Conservation (phyloP, 1,140 invertebrate species). For the Aradophagus sp. region DNA sequence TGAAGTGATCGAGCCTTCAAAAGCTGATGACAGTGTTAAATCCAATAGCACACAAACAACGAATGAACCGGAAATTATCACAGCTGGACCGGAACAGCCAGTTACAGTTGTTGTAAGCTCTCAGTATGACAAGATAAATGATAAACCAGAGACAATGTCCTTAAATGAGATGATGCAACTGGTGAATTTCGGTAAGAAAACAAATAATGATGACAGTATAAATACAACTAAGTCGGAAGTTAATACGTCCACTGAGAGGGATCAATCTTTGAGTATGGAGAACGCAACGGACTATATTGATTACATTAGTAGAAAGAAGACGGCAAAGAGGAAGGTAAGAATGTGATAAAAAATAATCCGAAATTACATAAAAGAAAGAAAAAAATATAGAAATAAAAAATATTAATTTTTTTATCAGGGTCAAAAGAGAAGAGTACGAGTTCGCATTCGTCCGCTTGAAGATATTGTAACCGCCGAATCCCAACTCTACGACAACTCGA, state of each 20-base stretch:
- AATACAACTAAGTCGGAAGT: slow-evolving; percentile 14
- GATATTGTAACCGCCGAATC: slow-evolving; percentile 70
- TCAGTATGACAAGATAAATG: slow-evolving; percentile 48
- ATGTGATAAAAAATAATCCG: too few relatives aligned
- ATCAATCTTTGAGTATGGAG: slow-evolving; percentile 14
- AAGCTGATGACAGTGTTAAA: slow-evolving; percentile 22
- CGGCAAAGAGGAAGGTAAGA: slow-evolving; percentile 50
- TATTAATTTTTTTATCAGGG: slow-evolving; percentile 38
- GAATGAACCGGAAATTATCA: slow-evolving; percentile 66
- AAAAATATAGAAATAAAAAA: slow-evolving; percentile 10
- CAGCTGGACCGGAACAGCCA: slow-evolving; percentile 60
- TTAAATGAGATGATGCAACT: slow-evolving; percentile 29
- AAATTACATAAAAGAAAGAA: background rate
- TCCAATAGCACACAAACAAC: slow-evolving; percentile 12
- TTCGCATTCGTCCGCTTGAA: slow-evolving; percentile 66
- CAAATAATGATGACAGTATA: slow-evolving; percentile 31
- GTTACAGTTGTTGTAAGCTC: slow-evolving; percentile 62
- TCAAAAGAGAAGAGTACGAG: slow-evolving; percentile 63
- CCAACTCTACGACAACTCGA: slow-evolving; percentile 65
- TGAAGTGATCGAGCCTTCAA: slow-evolving; percentile 63
- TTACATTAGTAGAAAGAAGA: slow-evolving; percentile 34
- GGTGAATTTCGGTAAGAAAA: slow-evolving; percentile 63
- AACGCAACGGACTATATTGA: slow-evolving; percentile 7
- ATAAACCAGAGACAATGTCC: slow-evolving; percentile 1
- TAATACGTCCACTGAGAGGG: slow-evolving; percentile 7